Evolutionary conservation across 1,140 invertebrate genomes (phyloP).

Genomic region (Drosophila bipectinata): DNA sequence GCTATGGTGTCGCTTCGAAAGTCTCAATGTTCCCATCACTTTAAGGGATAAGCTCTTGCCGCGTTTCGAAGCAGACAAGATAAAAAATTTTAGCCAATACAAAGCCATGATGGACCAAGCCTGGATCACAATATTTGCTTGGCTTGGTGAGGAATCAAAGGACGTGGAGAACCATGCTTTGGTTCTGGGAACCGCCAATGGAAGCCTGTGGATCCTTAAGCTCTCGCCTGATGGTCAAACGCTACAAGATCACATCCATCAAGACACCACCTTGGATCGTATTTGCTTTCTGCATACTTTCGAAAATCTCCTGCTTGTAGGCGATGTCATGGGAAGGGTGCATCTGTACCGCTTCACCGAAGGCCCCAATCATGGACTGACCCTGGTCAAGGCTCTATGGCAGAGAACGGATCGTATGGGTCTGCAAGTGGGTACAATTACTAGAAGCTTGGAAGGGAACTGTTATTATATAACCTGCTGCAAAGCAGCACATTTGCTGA

Average conservation of each 20-base stretch:
- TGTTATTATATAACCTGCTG: conserved; percentile 59
- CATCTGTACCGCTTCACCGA: conserved; percentile 26
- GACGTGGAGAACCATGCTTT: conserved; percentile 4
- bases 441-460: conserved; percentile 4
- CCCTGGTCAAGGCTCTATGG: conserved; percentile 53
- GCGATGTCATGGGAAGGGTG: conserved; percentile 39
- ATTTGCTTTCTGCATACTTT: conserved; percentile 44
- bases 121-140: conserved; percentile 68
- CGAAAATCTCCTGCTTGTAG: conserved; percentile 57
- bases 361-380: neutral
- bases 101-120: conserved; percentile 48
- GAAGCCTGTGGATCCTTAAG: conserved; percentile 51
- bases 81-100: conserved; percentile 41
- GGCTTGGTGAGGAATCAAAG: conserved; percentile 21
- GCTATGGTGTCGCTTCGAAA: conserved; percentile 20
- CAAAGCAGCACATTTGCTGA: conserved; percentile 62
- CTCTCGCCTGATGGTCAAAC: conserved; percentile 13
- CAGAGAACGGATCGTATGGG: conserved; percentile 56
- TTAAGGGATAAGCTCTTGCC: conserved; percentile 46
- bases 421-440: conserved; percentile 50
- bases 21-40: conserved; percentile 27
- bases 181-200: conserved; percentile 60
- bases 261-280: conserved; percentile 47
- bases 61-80: conserved; percentile 6
- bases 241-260: conserved; percentile 16